phyloP scores from a whole-genome alignment of 1,140 invertebrate genomes.

The Drosophila gunungcola region DNA sequence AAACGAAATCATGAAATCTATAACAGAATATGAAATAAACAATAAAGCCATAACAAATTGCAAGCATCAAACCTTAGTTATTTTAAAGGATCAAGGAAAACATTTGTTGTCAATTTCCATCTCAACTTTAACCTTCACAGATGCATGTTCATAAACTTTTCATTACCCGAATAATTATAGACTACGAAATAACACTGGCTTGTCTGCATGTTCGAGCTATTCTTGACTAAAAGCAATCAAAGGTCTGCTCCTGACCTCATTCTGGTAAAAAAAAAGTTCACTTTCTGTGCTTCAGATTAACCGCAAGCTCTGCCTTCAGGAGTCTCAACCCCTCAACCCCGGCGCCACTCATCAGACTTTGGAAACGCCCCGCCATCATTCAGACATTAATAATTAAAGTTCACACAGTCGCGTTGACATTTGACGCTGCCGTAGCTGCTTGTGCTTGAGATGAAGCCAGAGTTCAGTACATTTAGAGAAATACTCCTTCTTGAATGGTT shows the following conservation, averaged over 20 bases:
- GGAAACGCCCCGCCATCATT: constrained; percentile 52
- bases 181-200: constrained; percentile 18
- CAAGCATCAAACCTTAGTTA: no score
- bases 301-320: constrained; percentile 35
- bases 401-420: constrained; percentile 60
- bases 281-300: constrained; percentile 45
- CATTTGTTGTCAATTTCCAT: constrained; percentile 7
- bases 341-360: constrained; percentile 17
- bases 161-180: constrained; percentile 21
- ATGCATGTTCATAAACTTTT: constrained; percentile 19
- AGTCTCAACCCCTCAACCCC: not conserved
- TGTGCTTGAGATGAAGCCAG: constrained; percentile 18
- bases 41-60: no score
- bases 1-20: no score
- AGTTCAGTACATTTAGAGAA: constrained; percentile 8
- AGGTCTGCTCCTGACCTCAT: constrained; percentile 31
- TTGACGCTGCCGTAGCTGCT: constrained; percentile 37
- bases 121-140: constrained; percentile 29
- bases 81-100: not conserved
- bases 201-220: constrained; percentile 12
- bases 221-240: constrained; percentile 15
- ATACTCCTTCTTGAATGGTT: not conserved
- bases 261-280: constrained; percentile 18
- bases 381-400: constrained; percentile 66
- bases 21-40: no score